Percentiles rank a stretch among this genome's conserved stretches.
Conservation (phyloP, 1,140 invertebrate species). For the Drosophila ironensis region DNA sequence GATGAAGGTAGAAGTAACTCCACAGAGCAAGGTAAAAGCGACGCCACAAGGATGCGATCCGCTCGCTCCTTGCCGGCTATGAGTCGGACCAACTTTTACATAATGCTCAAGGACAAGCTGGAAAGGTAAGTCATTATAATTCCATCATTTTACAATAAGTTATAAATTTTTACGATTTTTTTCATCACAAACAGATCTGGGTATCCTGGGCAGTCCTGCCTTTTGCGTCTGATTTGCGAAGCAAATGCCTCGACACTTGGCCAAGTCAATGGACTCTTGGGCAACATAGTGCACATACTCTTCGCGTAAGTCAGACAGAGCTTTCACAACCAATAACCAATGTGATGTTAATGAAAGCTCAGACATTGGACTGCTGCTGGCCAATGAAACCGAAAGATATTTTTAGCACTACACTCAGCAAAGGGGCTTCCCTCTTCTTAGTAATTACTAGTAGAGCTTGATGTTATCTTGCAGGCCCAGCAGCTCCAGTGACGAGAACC, state of each 20-base stretch:
- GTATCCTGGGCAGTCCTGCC: constrained; percentile 53
- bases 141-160: background rate
- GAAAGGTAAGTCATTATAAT: constrained; percentile 33
- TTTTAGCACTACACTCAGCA: constrained; percentile 9
- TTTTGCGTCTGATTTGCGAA: constrained; percentile 69
- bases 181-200: constrained; percentile 59
- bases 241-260: constrained; percentile 55
- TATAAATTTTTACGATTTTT: too few species aligned
- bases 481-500: constrained; percentile 83
- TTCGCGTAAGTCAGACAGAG: constrained; percentile 42
- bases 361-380: constrained; percentile 4
- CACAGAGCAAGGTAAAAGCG: too few species aligned
- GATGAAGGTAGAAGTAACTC: background rate
- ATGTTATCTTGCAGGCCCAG: constrained; percentile 82
- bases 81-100: constrained; percentile 57
- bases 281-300: constrained; percentile 61
- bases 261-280: constrained; percentile 64
- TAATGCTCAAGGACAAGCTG: constrained; percentile 62
- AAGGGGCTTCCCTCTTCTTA: constrained; percentile 5
- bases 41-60: background rate
- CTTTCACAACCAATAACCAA: background rate
- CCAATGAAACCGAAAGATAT: constrained; percentile 16
- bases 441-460: too few species aligned
- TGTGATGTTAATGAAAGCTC: constrained; percentile 6
- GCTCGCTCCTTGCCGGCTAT: constrained; percentile 34